Evolutionary conservation across 2,797 vertebrate genomes (phyloP), one percentile per base, ranked within the genome.

Genomic region (Takifugu rubripes): DNA sequence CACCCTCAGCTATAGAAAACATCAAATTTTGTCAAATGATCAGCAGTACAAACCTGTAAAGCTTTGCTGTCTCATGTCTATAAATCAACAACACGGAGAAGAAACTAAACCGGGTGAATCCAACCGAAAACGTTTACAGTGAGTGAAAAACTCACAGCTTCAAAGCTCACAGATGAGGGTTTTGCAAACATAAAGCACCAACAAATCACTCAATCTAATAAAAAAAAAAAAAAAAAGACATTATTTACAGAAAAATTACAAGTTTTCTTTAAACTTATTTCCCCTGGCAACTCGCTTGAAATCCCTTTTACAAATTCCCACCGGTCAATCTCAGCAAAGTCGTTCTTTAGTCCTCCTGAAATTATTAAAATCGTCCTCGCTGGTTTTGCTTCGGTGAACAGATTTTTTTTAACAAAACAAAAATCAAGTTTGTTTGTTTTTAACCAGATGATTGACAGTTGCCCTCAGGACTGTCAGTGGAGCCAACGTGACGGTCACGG

Each of bases 1-100:
- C 90, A 91, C 89, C 85, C 91, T 90, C 84, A 84, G 84, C 91
- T 92, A 92, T 93, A 93, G 88, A 92, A 93, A 93, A 92, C 89
- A 90, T 90, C 90, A 89, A 90, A 73, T 90, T 89, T 84, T 90
- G 82, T 90, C 87, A 90, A 92, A 89, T 88, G 77, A 79, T 85
- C 87, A 90, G 89, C 89, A 89, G 88, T 92, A 93, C 91, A 92
- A 92, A 93, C 87, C 72, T 87, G 90, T 89, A 90, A 90, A 90
- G 90, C 90, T 88, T 87, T 80, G 79, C 81, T 51, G 74, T 83
- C 78, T 82, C 84, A 86, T 71, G 89, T 88, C 84, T 91, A 91
- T 84, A 90, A 92, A 90, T 81, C 85, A 83, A 89, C 82, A 68
- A n/a, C 68, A 80, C 82, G 85, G 82, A 81, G 86, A 77, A 81